Conservation (phyloP, 2,797 vertebrate species). For the Numenius phaeopus region DNA sequence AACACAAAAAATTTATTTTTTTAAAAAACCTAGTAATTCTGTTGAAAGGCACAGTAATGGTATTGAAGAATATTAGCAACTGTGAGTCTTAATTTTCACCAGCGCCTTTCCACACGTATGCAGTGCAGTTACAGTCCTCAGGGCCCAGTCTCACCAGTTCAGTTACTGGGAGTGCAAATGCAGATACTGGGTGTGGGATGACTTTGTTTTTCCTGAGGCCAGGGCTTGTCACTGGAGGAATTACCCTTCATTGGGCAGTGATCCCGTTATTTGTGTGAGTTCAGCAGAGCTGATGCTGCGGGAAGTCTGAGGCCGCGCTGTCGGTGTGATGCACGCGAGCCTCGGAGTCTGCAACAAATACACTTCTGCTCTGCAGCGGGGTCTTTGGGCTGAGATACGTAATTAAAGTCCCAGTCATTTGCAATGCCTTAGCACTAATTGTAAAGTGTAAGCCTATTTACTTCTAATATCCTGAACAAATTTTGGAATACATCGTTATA, state of each 20-base stretch:
- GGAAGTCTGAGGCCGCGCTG: background rate
- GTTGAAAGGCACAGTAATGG: background rate
- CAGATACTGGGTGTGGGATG: background rate
- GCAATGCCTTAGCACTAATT: background rate
- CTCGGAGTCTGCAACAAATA: background rate
- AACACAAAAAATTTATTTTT: background rate
- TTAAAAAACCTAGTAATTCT: background rate
- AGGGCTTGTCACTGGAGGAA: background rate
- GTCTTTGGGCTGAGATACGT: background rate
- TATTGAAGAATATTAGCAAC: background rate
- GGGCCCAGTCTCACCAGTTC: background rate
- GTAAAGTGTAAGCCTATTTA: conserved; percentile 7
- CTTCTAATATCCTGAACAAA: background rate
- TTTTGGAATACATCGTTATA: background rate
- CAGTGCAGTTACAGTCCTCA: too few relatives aligned
- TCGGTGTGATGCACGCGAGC: background rate
- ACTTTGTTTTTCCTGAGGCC: background rate
- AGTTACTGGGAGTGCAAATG: background rate
- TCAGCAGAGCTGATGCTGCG: background rate
- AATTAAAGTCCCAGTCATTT: background rate
- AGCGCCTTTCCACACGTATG: rapidly evolving
- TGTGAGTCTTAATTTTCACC: background rate
- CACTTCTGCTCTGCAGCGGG: background rate
- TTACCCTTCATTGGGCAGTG: background rate
- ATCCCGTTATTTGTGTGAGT: background rate